Conservation (phyloP, 2,797 vertebrate species). For the Podarcis siculus region DNA sequence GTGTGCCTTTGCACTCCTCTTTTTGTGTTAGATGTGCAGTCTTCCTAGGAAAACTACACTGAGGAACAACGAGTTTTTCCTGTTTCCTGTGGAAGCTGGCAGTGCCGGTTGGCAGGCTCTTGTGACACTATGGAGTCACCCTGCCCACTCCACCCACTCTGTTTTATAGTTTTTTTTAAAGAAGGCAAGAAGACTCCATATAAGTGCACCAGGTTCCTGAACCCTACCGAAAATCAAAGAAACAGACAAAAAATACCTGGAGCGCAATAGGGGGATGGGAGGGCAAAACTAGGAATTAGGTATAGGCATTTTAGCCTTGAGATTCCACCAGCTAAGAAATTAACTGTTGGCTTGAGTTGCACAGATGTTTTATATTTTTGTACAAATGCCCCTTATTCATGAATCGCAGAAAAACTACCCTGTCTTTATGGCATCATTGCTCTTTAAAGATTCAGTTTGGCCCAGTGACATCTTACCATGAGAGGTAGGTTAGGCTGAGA, state of each 20-base stretch:
- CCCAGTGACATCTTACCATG: background rate
- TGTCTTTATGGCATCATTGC: background rate
- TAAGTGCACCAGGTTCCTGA: background rate
- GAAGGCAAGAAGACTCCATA: background rate
- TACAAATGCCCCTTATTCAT: background rate
- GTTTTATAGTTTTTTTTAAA: background rate
- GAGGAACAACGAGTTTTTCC: slow-evolving; percentile 4
- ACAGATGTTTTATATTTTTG: background rate
- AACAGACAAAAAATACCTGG: no score
- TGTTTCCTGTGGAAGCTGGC: background rate
- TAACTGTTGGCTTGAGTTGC: background rate
- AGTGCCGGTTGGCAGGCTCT: background rate
- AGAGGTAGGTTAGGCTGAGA: no score
- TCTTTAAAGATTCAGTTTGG: background rate
- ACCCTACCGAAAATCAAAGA: no score
- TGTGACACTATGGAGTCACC: background rate
- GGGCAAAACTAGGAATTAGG: no score
- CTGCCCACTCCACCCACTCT: background rate
- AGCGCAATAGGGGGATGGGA: no score
- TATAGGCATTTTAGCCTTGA: background rate
- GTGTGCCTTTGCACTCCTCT: background rate
- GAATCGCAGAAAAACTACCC: background rate
- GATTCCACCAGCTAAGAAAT: background rate
- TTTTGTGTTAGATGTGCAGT: background rate
- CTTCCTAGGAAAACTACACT: background rate